A percentile compares a stretch with the other conserved stretches of the same genome.
Conservation (phyloP, 2,113 vertebrate species). For the Calcarius ornatus region DNA sequence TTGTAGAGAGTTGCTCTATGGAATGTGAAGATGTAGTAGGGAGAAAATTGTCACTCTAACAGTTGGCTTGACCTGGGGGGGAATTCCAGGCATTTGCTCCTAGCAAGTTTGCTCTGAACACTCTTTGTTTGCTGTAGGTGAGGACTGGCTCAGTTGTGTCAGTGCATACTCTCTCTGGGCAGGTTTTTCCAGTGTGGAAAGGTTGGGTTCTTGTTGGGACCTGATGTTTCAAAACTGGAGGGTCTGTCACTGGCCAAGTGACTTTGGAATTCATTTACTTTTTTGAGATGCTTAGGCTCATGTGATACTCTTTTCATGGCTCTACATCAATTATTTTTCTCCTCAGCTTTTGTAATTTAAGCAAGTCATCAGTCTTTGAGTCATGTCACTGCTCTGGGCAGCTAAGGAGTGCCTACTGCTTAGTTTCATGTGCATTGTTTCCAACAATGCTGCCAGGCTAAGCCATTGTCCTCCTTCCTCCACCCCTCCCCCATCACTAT, state of each 20-base stretch:
- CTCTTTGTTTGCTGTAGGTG: background rate
- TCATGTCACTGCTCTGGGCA: background rate
- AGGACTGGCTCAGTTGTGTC: background rate
- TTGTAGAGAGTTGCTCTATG: background rate
- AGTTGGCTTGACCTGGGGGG: background rate
- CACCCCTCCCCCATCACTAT: background rate
- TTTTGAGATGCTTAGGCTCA: background rate
- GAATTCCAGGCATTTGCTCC: conserved; percentile 14
- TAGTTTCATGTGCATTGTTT: background rate
- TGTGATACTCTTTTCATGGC: background rate
- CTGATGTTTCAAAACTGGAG: background rate
- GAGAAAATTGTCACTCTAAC: background rate
- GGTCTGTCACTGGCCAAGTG: background rate
- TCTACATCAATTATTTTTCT: background rate
- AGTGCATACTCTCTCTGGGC: background rate
- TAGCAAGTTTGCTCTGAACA: background rate
- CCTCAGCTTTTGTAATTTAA: background rate
- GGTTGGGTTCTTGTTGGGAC: background rate
- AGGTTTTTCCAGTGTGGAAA: background rate
- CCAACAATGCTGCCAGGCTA: background rate
- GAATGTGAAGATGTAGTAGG: background rate
- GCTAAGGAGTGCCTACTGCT: background rate
- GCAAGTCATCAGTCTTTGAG: background rate
- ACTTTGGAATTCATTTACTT: background rate
- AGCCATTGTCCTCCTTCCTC: background rate